Conservation (phyloP, 2,113 vertebrate species). For the Chauna torquata region DNA sequence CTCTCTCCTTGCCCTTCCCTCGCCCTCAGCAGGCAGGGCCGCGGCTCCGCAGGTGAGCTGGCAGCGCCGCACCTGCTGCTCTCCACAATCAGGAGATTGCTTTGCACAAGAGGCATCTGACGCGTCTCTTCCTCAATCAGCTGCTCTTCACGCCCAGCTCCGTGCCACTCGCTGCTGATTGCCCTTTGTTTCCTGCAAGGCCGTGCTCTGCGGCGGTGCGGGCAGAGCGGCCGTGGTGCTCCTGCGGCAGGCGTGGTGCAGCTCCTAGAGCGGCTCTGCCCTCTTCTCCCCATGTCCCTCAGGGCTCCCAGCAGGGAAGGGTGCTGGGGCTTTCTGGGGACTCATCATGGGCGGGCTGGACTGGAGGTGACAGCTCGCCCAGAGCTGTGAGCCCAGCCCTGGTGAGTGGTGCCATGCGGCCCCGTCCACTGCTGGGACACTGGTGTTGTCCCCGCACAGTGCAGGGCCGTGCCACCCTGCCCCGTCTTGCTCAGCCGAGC, state of each 20-base stretch:
- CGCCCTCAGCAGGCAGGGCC: neutral
- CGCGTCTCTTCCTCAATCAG: constrained; percentile 75
- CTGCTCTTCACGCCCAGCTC: constrained; percentile 50
- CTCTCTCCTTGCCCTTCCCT: neutral
- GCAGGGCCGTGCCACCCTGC: neutral
- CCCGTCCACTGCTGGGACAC: too few species aligned
- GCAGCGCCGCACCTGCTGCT: constrained; percentile 51
- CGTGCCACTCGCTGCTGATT: constrained; percentile 61
- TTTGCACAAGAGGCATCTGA: constrained; percentile 15
- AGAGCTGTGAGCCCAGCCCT: neutral
- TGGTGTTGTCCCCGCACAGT: neutral
- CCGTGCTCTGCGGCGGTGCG: rapidly evolving
- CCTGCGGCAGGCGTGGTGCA: rapidly evolving
- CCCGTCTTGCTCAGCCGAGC: too few species aligned
- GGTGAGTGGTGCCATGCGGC: too few species aligned
- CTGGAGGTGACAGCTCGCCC: neutral
- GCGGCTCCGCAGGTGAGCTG: constrained; percentile 44
- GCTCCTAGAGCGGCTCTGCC: neutral
- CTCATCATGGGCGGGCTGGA: neutral
- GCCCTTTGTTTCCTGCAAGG: constrained; percentile 69
- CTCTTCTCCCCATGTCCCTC: neutral
- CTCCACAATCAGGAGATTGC: constrained; percentile 68
- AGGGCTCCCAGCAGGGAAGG: neutral
- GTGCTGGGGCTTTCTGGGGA: neutral
- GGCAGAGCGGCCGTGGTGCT: neutral